Evolutionary conservation across 2,113 vertebrate species (phyloP).

Genomic region (Rhinopomastus cyanomelas): DNA sequence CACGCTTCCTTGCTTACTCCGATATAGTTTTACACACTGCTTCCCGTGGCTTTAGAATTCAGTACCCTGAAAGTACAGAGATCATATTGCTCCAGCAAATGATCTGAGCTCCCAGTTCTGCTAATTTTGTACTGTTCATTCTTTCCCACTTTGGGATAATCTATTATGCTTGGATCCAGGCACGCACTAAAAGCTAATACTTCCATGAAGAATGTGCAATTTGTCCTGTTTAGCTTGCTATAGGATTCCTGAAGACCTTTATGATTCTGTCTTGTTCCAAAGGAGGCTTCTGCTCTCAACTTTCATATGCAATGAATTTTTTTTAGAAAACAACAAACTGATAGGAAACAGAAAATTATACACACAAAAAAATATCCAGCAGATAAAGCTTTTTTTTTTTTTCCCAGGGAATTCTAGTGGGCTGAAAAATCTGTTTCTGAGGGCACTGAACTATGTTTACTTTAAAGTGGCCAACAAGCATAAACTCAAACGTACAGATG

Average conservation of each 20-base stretch:
- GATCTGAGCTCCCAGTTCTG: constrained; percentile 75
- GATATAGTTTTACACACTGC: constrained; percentile 60
- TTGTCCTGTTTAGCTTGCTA: constrained; percentile 80
- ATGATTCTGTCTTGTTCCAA: constrained; percentile 74
- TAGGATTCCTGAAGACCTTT: constrained; percentile 79
- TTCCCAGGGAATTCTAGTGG: constrained; percentile 65
- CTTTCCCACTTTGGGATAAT: constrained; percentile 81
- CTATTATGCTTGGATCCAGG: constrained; percentile 76
- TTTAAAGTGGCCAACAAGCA: constrained; percentile 43
- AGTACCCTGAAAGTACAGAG: constrained; percentile 58
- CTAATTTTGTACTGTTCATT: constrained; percentile 78
- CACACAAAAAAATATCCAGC: constrained; percentile 36
- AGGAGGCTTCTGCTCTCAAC: constrained; percentile 68
- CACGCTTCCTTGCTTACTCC: constrained; percentile 48
- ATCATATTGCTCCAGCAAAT: constrained; percentile 72
- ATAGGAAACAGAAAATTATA: constrained; percentile 57
- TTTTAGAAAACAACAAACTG: constrained; percentile 53
- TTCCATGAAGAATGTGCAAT: constrained; percentile 80
- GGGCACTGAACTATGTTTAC: constrained; percentile 67
- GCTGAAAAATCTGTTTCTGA: constrained; percentile 62
- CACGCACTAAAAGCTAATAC: constrained; percentile 78
- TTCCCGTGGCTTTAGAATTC: constrained; percentile 65
- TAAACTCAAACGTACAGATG: neutral
- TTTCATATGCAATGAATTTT: constrained; percentile 63
- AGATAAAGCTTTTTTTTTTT: constrained; percentile 74